These are phyloP conservation scores for Sarcophilus harrisii DNA, from an alignment of 2,797 vertebrate genomes.

Conservation along the genomic window DNA sequence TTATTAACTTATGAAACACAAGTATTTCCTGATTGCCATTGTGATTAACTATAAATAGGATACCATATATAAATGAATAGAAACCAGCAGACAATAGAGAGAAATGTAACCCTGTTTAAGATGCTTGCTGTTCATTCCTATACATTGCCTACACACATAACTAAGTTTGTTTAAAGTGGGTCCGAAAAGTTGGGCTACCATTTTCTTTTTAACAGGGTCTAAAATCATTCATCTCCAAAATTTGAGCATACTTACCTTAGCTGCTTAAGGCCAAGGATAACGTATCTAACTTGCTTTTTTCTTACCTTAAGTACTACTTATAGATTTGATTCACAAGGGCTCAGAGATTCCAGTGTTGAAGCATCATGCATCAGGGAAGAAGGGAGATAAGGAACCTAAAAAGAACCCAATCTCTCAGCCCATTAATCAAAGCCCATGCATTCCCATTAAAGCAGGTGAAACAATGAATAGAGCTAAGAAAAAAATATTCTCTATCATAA, in stretches of 20 bases:
- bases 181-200: not conserved
- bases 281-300: not conserved
- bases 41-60: constrained; percentile 22
- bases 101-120: not conserved
- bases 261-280: not conserved
- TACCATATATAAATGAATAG: not conserved
- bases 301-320: constrained; percentile 45
- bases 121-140: not conserved
- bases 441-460: constrained; percentile 70
- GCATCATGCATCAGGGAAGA: constrained; percentile 54
- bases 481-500: constrained; percentile 65
- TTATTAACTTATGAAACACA: constrained; percentile 22
- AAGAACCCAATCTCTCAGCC: constrained; percentile 50
- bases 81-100: constrained; percentile 37
- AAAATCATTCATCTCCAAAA: not conserved
- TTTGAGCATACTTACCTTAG: not conserved
- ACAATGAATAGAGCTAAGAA: constrained; percentile 63
- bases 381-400: constrained; percentile 64
- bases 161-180: not conserved
- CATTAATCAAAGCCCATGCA: constrained; percentile 74
- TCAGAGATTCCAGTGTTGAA: constrained; percentile 51
- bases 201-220: constrained; percentile 25
- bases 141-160: not conserved
- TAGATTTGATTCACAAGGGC: constrained; percentile 41
- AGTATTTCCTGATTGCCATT: constrained; percentile 37